These are phyloP conservation scores for Lymantria monacha DNA, from an alignment of 2,888 invertebrate species.

Conservation along the genomic window DNA sequence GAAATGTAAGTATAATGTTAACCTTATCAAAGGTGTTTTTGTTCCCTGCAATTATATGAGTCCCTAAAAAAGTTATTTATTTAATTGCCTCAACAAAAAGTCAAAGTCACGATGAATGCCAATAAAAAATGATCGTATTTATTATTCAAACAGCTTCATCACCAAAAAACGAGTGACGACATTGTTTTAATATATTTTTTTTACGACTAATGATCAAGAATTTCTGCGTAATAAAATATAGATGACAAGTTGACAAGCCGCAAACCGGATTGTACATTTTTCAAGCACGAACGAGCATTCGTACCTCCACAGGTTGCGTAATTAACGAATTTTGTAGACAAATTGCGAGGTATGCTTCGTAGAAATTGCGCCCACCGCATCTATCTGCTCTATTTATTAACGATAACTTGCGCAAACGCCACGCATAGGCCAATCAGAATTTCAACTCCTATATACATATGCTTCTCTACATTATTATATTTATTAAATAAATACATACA, in stretches of 20 bases:
- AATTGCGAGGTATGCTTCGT: slow-evolving; percentile 33
- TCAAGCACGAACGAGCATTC: slow-evolving; percentile 39
- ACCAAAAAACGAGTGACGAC: slow-evolving; percentile 28
- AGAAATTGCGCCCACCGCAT: slow-evolving; percentile 47
- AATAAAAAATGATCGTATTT: slow-evolving; percentile 7
- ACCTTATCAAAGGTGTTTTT: not conserved
- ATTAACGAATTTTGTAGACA: slow-evolving; percentile 41
- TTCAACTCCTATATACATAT: too few species aligned
- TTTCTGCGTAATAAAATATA: slow-evolving; percentile 24
- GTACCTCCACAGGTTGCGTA: slow-evolving; percentile 30
- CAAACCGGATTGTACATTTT: slow-evolving; percentile 30
- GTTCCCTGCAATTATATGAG: not conserved
- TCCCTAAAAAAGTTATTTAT: slow-evolving; percentile 6
- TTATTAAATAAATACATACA: too few species aligned
- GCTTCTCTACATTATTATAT: too few species aligned
- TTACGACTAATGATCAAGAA: slow-evolving; percentile 17
- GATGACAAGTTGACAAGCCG: slow-evolving; percentile 28
- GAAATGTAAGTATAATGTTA: not conserved
- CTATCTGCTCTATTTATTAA: slow-evolving; percentile 49
- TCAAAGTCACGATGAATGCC: not conserved
- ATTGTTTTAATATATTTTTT: slow-evolving; percentile 19
- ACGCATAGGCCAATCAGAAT: slow-evolving; percentile 49
- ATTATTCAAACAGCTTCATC: slow-evolving; percentile 27
- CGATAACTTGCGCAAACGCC: slow-evolving; percentile 39
- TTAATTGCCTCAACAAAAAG: slow-evolving; percentile 14